These are phyloP conservation scores for Ceratothoa steindachneri DNA, from an alignment of 2,888 invertebrate genomes.

Conservation along the genomic window DNA sequence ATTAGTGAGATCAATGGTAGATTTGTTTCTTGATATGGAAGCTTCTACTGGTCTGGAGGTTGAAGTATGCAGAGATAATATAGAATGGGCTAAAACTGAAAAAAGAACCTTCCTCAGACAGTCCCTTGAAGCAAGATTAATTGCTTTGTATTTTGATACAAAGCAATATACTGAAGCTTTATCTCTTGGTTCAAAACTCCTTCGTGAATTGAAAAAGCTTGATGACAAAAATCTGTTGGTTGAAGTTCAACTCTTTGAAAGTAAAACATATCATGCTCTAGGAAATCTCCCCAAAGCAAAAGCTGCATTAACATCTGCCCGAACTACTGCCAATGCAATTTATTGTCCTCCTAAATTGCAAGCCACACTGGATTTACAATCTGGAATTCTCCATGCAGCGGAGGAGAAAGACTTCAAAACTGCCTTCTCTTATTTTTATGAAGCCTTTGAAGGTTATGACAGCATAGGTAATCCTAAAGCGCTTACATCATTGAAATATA, in stretches of 20 bases:
- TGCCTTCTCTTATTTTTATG: slow-evolving; percentile 98
- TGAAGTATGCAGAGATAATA: slow-evolving; percentile 72
- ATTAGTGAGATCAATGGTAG: slow-evolving; percentile 90
- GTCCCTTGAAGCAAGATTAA: slow-evolving; percentile 87
- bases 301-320: slow-evolving; percentile 92
- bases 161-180: slow-evolving; percentile 83
- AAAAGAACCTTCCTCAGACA: slow-evolving; percentile 94
- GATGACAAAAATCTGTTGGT: slow-evolving; percentile 98
- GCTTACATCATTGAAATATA: slow-evolving; percentile 93
- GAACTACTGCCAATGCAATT: slow-evolving; percentile 99
- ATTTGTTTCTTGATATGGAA: slow-evolving; percentile 94
- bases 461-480: slow-evolving; percentile 86
- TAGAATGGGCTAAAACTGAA: slow-evolving; percentile 98
- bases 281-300: slow-evolving; percentile 93
- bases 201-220: slow-evolving; percentile 94
- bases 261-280: slow-evolving; percentile 96
- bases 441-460: slow-evolving; percentile 98
- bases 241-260: slow-evolving; percentile 87
- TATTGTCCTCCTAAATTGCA: slow-evolving; percentile 99
- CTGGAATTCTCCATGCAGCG: slow-evolving; percentile 91
- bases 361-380: slow-evolving; percentile 79
- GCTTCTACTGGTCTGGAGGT: slow-evolving; percentile 91
- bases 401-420: slow-evolving; percentile 99
- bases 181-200: slow-evolving; percentile 74
- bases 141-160: slow-evolving; percentile 90